phyloP scores from a whole-genome alignment of 2,113 vertebrate species.

The Setophaga coronata region DNA sequence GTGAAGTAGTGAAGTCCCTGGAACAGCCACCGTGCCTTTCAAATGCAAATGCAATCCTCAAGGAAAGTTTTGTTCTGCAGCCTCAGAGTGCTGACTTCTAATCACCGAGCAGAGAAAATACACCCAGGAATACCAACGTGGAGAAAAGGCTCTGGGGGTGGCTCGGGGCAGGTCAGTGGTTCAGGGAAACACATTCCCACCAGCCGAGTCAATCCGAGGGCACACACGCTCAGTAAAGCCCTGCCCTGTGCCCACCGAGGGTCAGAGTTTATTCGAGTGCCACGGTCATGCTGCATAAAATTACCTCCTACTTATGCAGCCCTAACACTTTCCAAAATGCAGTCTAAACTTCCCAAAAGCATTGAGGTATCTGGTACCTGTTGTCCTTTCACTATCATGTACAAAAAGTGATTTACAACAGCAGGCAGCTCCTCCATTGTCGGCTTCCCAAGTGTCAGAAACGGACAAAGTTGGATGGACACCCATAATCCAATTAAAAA shows the following conservation, averaged over 20 bases:
- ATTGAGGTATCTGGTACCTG: background rate
- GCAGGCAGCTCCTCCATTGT: background rate
- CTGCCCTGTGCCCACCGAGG: background rate
- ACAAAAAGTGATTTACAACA: accelerated
- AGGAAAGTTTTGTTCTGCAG: background rate
- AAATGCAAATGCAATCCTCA: slow-evolving; percentile 32
- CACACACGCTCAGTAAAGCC: accelerated
- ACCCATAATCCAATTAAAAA: background rate
- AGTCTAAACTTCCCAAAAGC: background rate
- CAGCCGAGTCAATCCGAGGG: background rate
- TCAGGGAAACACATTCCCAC: background rate
- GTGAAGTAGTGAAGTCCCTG: background rate
- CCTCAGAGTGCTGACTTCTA: background rate
- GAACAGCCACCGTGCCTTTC: slow-evolving; percentile 34
- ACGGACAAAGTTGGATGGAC: background rate
- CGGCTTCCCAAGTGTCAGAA: accelerated
- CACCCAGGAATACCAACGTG: background rate
- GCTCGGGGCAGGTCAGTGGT: background rate
- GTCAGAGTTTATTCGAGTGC: accelerated
- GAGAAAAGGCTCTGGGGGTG: background rate
- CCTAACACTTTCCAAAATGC: background rate
- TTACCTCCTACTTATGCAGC: background rate
- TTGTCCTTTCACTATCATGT: background rate
- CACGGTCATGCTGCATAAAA: background rate
- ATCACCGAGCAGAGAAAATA: background rate